These are phyloP conservation scores for Manis javanica DNA, from an alignment of 2,797 vertebrate genomes.

Conservation along the genomic window DNA sequence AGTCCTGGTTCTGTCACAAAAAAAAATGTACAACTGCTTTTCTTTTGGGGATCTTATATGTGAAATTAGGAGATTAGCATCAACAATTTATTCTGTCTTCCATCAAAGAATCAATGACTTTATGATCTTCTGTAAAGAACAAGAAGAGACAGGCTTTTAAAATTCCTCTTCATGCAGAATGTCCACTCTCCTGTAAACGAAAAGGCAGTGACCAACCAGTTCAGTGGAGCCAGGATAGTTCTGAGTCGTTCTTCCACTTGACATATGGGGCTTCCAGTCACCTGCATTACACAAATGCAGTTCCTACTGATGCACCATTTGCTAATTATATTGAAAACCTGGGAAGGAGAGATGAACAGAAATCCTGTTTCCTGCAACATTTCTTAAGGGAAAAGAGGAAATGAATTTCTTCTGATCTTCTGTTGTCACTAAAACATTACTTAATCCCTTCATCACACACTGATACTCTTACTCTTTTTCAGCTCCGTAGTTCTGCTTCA, in stretches of 20 bases:
- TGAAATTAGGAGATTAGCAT: background rate
- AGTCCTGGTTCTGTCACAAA: background rate
- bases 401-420: constrained; percentile 4
- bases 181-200: background rate
- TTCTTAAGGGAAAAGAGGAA: constrained; percentile 34
- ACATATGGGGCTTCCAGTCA: background rate
- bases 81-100: background rate
- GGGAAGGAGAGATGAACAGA: background rate
- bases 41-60: background rate
- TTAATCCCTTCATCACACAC: background rate
- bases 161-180: constrained; percentile 4
- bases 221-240: background rate
- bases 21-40: background rate
- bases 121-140: background rate
- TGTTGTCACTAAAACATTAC: constrained; percentile 2
- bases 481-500: background rate
- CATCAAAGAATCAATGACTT: background rate
- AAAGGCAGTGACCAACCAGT: background rate
- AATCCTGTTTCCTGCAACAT: background rate
- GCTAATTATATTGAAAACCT: background rate
- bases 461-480: background rate
- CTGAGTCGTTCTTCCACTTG: background rate
- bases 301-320: background rate
- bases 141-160: constrained; percentile 33
- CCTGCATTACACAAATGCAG: background rate